Conservation (phyloP, 2,888 invertebrate genomes). For the Agonopterix heracliana region DNA sequence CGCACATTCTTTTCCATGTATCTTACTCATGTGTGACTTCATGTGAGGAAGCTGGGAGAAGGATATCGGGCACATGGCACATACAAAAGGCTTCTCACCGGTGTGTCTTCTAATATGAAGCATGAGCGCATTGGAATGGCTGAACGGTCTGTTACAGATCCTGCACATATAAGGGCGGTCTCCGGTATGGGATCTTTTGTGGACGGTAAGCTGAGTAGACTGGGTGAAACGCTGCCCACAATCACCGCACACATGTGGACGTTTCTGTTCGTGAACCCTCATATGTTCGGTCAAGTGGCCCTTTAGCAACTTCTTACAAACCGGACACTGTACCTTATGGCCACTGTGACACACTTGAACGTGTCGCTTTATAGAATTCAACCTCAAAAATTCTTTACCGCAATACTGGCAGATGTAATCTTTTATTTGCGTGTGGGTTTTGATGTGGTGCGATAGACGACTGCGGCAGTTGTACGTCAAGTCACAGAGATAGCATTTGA, state of each 20-base stretch:
- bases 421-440: constrained; percentile 83
- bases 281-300: constrained; percentile 90
- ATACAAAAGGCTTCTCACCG: constrained; percentile 88
- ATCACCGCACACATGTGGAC: constrained; percentile 85
- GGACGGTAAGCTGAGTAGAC: constrained; percentile 89
- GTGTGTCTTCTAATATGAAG: constrained; percentile 89
- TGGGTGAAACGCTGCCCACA: constrained; percentile 89
- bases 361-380: constrained; percentile 85
- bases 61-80: constrained; percentile 81
- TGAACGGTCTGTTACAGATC: constrained; percentile 86
- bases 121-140: constrained; percentile 90
- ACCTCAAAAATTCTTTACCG: constrained; percentile 84
- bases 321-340: constrained; percentile 85
- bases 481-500: constrained; percentile 82
- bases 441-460: constrained; percentile 78
- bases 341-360: constrained; percentile 85
- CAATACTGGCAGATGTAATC: constrained; percentile 88
- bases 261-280: constrained; percentile 85
- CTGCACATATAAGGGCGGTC: constrained; percentile 89
- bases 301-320: constrained; percentile 88
- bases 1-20: constrained; percentile 86
- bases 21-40: constrained; percentile 91
- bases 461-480: constrained; percentile 81
- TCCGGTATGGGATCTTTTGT: constrained; percentile 89
- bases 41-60: constrained; percentile 91